Conservation (phyloP, 1,140 invertebrate species). For the Aplysia californica region DNA sequence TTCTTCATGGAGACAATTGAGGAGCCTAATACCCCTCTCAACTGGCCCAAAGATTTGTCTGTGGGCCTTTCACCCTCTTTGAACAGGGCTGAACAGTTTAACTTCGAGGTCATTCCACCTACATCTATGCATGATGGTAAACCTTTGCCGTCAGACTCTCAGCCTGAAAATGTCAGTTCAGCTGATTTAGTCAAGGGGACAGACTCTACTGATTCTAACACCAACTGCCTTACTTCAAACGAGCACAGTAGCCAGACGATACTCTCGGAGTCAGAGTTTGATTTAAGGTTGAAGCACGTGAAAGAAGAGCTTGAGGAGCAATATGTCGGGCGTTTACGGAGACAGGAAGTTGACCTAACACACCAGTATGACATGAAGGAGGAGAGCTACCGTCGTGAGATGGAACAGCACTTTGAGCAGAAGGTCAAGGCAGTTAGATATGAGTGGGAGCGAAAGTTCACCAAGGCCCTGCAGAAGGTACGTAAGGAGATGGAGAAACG, state of each 20-base stretch:
- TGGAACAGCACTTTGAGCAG: slow-evolving; percentile 44
- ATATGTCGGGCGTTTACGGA: slow-evolving; percentile 30
- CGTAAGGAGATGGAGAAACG: slow-evolving; percentile 44
- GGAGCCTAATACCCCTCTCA: background rate
- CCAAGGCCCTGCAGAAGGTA: slow-evolving; percentile 53
- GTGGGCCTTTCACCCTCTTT: slow-evolving; percentile 21
- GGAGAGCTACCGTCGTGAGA: slow-evolving; percentile 37
- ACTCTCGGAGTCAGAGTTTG: too few species aligned
- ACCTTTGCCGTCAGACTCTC: too few species aligned
- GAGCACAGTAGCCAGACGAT: too few species aligned
- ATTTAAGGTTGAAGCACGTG: slow-evolving; percentile 25
- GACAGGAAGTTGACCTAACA: slow-evolving; percentile 28
- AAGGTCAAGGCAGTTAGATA: slow-evolving; percentile 42
- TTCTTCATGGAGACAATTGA: slow-evolving; percentile 10
- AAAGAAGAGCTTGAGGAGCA: slow-evolving; percentile 47
- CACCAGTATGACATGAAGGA: slow-evolving; percentile 36
- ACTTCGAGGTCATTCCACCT: too few species aligned
- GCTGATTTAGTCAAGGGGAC: too few species aligned
- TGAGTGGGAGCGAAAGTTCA: slow-evolving; percentile 55
- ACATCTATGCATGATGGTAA: too few species aligned
- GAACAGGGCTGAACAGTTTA: too few species aligned
- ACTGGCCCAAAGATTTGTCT: slow-evolving; percentile 13
- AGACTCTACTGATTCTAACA: too few species aligned
- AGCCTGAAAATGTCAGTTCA: too few species aligned
- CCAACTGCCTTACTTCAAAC: too few species aligned